Percentiles rank a stretch among this genome's conserved stretches.
These are phyloP conservation scores for Seriola dumerili DNA, from an alignment of 2,113 vertebrate genomes.

Conservation along the genomic window DNA sequence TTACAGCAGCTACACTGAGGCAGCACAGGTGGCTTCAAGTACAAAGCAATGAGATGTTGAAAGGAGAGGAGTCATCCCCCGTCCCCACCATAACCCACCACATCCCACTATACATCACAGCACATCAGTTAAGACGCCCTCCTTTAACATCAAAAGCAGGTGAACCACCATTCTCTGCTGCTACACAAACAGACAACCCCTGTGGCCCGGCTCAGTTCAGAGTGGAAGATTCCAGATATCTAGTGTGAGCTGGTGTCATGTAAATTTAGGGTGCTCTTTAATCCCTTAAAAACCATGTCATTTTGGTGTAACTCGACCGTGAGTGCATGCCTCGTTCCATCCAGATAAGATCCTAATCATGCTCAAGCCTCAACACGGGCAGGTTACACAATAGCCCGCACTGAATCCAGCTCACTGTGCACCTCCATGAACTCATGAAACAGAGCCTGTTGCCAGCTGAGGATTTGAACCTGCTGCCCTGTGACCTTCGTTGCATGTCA, in stretches of 20 bases:
- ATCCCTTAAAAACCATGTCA: neutral
- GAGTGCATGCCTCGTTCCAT: neutral
- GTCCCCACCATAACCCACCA: neutral
- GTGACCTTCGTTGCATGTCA: neutral
- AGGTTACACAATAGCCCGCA: slow-evolving; percentile 23
- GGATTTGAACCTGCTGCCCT: neutral
- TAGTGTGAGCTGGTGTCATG: neutral
- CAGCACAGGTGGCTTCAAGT: slow-evolving; percentile 1
- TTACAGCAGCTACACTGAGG: neutral
- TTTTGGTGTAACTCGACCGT: neutral
- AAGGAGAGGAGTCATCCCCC: too few relatives aligned
- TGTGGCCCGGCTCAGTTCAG: neutral
- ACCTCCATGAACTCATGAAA: neutral
- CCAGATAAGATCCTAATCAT: slow-evolving; percentile 46
- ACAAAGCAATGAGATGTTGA: neutral
- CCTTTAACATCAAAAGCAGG: slow-evolving; percentile 16
- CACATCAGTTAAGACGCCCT: slow-evolving; percentile 1
- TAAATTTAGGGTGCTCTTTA: neutral
- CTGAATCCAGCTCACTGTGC: neutral
- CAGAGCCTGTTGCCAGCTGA: neutral
- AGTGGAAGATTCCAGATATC: neutral
- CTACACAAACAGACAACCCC: neutral
- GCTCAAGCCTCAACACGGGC: slow-evolving; percentile 35
- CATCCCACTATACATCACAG: neutral
- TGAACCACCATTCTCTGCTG: neutral